Percentiles rank a stretch among this genome's conserved stretches.
These are phyloP conservation scores for Colletes latitarsis DNA, from an alignment of 1,140 invertebrate species.

Conservation along the genomic window DNA sequence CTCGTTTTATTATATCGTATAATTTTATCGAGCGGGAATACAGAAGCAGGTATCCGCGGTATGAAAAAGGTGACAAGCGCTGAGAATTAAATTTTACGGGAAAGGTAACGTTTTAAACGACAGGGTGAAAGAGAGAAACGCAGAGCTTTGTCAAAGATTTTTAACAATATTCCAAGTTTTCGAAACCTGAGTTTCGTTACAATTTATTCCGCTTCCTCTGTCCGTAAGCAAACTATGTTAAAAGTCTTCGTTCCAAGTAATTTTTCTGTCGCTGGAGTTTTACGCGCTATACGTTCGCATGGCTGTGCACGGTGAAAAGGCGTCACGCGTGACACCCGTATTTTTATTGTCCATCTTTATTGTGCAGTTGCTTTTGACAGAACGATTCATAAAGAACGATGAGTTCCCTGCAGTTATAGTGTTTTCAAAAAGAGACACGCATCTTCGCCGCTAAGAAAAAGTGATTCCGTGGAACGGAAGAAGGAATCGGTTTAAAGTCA, in stretches of 20 bases:
- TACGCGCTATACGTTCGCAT: background rate
- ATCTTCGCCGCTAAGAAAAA: constrained; percentile 13
- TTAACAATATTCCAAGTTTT: background rate
- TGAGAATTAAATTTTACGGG: constrained; percentile 25
- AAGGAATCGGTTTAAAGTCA: constrained; percentile 68
- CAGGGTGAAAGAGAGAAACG: constrained; percentile 17
- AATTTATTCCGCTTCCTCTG: too few relatives aligned
- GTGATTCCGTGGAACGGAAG: constrained; percentile 58
- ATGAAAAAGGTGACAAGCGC: constrained; percentile 6
- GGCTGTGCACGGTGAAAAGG: background rate
- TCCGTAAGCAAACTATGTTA: background rate
- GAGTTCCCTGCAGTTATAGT: background rate
- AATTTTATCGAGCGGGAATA: constrained; percentile 9
- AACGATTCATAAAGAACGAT: constrained; percentile 14
- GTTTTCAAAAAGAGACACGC: background rate
- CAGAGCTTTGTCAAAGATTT: background rate
- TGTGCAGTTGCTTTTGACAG: background rate
- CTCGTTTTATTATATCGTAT: constrained; percentile 30
- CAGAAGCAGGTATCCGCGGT: background rate
- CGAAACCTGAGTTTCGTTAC: too few relatives aligned
- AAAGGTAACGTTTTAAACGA: background rate
- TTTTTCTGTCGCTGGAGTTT: background rate
- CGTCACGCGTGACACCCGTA: background rate
- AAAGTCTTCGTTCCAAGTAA: background rate
- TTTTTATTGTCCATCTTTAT: constrained; percentile 3